Conservation (phyloP, 2,888 invertebrate genomes). For the Brachypterus glaber region DNA sequence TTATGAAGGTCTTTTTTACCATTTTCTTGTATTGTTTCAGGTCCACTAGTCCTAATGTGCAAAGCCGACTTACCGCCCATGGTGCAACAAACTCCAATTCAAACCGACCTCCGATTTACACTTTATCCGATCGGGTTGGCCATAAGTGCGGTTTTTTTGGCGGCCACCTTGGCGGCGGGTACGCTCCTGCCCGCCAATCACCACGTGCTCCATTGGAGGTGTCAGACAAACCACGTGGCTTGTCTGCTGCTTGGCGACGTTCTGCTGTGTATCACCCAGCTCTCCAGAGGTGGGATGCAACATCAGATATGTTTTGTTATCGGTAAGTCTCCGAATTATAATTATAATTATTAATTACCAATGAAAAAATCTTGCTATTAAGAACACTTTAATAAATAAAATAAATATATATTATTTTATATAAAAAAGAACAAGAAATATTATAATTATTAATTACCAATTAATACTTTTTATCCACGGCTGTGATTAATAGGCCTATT, state of each 20-base stretch:
- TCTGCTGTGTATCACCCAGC: constrained; percentile 67
- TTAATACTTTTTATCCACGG: no score
- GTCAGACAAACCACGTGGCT: constrained; percentile 78
- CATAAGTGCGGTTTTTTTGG: constrained; percentile 71
- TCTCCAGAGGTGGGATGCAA: constrained; percentile 50
- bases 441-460: no score
- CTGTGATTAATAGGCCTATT: no score
- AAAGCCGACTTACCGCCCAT: constrained; percentile 45
- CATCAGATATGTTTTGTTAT: constrained; percentile 55
- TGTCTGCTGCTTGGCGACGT: constrained; percentile 74
- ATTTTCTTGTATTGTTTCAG: constrained; percentile 25
- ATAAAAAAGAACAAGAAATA: constrained; percentile 2
- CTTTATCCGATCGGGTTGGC: constrained; percentile 70
- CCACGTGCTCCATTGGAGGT: constrained; percentile 81
- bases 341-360: not conserved
- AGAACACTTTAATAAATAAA: not conserved
- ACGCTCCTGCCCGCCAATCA: constrained; percentile 73
- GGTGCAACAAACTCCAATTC: constrained; percentile 19
- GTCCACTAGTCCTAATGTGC: constrained; percentile 53
- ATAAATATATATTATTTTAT: constrained; percentile 2
- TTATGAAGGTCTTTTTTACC: no score
- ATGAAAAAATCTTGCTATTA: no score
- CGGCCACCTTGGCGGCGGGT: constrained; percentile 70
- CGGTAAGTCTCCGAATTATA: constrained; percentile 48
- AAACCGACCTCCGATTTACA: constrained; percentile 51